Evolutionary conservation across 2,797 vertebrate species (phyloP).

Genomic region (Holocentrus rufus): DNA sequence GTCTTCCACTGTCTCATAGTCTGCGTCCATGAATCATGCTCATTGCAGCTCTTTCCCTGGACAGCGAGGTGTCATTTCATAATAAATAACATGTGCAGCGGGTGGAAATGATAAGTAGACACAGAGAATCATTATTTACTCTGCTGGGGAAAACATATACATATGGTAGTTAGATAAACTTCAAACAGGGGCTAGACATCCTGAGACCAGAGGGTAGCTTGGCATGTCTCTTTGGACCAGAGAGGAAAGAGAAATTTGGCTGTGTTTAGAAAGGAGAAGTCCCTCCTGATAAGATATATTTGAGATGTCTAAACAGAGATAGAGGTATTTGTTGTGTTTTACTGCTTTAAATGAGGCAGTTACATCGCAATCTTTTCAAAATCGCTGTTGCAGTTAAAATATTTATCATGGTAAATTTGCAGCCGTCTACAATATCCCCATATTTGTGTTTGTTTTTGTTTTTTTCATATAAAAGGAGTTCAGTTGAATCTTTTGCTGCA

Average conservation of each 20-base stretch:
- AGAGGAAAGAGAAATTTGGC: constrained; percentile 78
- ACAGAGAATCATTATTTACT: constrained; percentile 74
- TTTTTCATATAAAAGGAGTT: constrained; percentile 18
- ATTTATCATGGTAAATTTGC: constrained; percentile 83
- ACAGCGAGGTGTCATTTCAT: constrained; percentile 76
- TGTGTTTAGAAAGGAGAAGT: constrained; percentile 78
- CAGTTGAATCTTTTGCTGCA: not conserved
- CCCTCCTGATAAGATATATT: constrained; percentile 78
- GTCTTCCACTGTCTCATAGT: constrained; percentile 71
- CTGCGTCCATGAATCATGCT: constrained; percentile 71
- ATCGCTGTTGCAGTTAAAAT: constrained; percentile 77
- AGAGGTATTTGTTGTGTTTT: constrained; percentile 80
- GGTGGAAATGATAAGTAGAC: constrained; percentile 73
- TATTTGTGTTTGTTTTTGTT: constrained; percentile 38
- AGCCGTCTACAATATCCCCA: constrained; percentile 60
- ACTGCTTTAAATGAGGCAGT: constrained; percentile 67
- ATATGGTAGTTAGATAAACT: constrained; percentile 81
- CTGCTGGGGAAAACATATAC: constrained; percentile 74
- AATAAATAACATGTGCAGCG: constrained; percentile 73
- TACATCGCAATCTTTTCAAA: constrained; percentile 71
- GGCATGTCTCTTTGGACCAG: constrained; percentile 71
- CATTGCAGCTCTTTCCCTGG: constrained; percentile 61
- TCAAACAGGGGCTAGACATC: constrained; percentile 76
- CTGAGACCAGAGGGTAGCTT: constrained; percentile 67
- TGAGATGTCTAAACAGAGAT: constrained; percentile 78